phyloP scores from a whole-genome alignment of 2,113 vertebrate genomes.

The Cephalopholis sonnerati region DNA sequence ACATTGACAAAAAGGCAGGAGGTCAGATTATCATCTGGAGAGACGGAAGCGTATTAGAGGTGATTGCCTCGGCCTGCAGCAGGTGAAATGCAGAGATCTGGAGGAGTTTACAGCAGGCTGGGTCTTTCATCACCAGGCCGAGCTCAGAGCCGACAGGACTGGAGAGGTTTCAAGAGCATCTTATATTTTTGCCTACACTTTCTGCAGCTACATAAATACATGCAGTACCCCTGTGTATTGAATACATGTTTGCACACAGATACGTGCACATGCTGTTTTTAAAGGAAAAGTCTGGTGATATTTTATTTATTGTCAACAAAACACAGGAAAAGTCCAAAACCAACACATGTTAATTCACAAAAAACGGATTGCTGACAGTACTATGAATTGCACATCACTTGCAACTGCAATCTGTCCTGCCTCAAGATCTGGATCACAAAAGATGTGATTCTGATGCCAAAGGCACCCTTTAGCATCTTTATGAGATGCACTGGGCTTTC shows the following conservation, averaged over 20 bases:
- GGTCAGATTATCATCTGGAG: constrained; percentile 67
- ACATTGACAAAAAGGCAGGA: constrained; percentile 75
- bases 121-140: constrained; percentile 48
- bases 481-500: too few relatives aligned
- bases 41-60: constrained; percentile 46
- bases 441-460: too few relatives aligned
- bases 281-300: too few relatives aligned
- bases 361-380: too few relatives aligned
- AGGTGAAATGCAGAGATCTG: constrained; percentile 52
- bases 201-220: neutral
- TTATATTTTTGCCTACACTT: too few relatives aligned
- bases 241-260: neutral
- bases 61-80: constrained; percentile 51
- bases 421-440: too few relatives aligned
- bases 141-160: constrained; percentile 10
- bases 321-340: too few relatives aligned
- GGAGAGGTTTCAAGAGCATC: neutral
- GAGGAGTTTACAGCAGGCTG: constrained; percentile 12
- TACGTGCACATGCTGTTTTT: neutral
- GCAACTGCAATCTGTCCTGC: too few relatives aligned
- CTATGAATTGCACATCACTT: too few relatives aligned
- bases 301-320: too few relatives aligned
- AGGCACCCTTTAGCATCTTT: too few relatives aligned
- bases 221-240: neutral
- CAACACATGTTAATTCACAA: too few relatives aligned